phyloP scores from a whole-genome alignment of 1,140 invertebrate genomes.

The Apis dorsata region DNA sequence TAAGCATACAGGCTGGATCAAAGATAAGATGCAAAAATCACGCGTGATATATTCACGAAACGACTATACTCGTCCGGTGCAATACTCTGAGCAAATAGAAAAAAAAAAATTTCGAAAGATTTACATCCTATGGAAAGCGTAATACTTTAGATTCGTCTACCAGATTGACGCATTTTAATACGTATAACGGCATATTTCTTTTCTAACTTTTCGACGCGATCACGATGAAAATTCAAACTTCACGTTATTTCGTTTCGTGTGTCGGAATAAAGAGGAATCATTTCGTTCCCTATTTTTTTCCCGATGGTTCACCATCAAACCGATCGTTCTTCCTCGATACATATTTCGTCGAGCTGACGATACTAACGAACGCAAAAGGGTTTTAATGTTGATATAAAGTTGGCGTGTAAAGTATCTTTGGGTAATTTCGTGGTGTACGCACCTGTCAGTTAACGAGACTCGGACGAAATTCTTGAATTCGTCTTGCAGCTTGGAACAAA shows the following conservation, averaged over 20 bases:
- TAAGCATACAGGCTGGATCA: conserved; percentile 10
- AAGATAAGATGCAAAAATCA: conserved; percentile 30
- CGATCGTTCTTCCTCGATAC: not conserved
- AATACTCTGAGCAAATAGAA: not conserved
- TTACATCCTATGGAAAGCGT: conserved; percentile 9
- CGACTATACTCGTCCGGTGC: not conserved
- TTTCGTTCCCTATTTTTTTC: conserved; percentile 1
- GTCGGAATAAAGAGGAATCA: not conserved
- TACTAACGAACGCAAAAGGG: conserved; percentile 17
- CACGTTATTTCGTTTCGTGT: conserved; percentile 22
- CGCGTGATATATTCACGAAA: conserved; percentile 20
- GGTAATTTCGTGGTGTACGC: conserved; percentile 29
- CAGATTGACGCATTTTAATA: conserved; percentile 37
- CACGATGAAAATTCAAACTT: conserved; percentile 10
- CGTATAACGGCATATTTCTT: conserved; percentile 16
- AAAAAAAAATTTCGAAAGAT: conserved; percentile 22
- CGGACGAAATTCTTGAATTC: not conserved
- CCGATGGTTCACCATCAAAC: conserved; percentile 6
- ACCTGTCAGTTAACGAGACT: conserved; percentile 7
- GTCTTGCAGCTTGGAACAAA: not conserved
- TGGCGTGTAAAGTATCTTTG: conserved; percentile 23
- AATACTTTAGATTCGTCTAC: conserved; percentile 26
- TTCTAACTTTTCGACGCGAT: not conserved
- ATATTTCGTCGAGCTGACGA: conserved; percentile 19
- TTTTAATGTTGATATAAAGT: not conserved